These are phyloP conservation scores for Epsilonema sp. DNA, from an alignment of 2,888 invertebrate genomes.

Conservation along the genomic window DNA sequence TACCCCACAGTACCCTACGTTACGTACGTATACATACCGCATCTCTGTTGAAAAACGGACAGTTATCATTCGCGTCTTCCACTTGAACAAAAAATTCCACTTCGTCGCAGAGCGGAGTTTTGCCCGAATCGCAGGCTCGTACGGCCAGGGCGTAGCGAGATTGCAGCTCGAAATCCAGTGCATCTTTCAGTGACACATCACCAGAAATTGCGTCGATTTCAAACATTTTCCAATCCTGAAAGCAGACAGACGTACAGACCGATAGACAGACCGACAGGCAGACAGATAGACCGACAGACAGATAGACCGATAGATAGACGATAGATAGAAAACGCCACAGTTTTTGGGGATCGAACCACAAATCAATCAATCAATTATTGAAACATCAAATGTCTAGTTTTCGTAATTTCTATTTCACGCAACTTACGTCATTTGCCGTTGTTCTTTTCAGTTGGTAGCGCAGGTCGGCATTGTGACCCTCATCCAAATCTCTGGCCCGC, in stretches of 20 bases:
- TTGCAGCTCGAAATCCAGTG: constrained; percentile 5
- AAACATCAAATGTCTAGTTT: too few relatives aligned
- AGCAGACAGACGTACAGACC: too few relatives aligned
- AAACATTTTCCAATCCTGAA: constrained; percentile 9
- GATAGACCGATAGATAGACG: too few relatives aligned
- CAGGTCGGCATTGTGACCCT: constrained; percentile 50
- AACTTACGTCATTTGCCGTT: background rate
- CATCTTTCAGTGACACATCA: constrained; percentile 1
- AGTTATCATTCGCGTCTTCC: constrained; percentile 27
- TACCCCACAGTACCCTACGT: background rate
- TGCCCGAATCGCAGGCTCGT: constrained; percentile 6
- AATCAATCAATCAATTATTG: too few relatives aligned
- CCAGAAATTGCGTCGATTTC: constrained; percentile 1
- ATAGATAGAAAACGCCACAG: background rate
- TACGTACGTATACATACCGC: constrained; percentile 10
- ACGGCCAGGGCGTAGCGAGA: background rate
- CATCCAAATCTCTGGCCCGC: constrained; percentile 50
- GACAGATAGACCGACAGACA: too few relatives aligned
- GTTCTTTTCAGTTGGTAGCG: constrained; percentile 41
- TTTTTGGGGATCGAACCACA: too few relatives aligned
- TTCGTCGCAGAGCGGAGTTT: constrained; percentile 12
- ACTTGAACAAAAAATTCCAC: constrained; percentile 10
- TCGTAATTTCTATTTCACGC: too few relatives aligned
- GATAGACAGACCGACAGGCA: too few relatives aligned
- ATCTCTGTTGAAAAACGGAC: constrained; percentile 21